Conservation (phyloP, 1,140 invertebrate species). For the Neomicropteryx cornuta region DNA sequence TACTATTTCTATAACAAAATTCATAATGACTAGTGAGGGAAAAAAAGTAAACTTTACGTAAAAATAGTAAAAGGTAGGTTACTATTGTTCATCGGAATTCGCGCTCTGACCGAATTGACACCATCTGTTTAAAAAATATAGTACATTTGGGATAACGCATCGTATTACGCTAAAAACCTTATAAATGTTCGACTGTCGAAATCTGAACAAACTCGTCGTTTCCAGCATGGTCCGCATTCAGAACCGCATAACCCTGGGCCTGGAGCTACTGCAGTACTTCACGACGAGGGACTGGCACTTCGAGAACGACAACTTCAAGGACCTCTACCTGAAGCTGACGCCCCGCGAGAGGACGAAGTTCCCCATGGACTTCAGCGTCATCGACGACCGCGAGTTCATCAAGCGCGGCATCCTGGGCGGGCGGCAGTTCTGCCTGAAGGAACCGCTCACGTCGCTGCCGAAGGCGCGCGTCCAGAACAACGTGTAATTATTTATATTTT, state of each 20-base stretch:
- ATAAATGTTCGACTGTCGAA: too few relatives aligned
- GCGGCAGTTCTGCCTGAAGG: conserved; percentile 72
- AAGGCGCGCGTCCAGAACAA: conserved; percentile 59
- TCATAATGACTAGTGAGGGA: too few relatives aligned
- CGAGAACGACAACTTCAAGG: conserved; percentile 53
- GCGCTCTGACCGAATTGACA: too few relatives aligned
- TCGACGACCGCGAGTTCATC: conserved; percentile 52
- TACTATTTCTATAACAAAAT: too few relatives aligned
- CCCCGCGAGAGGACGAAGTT: conserved; percentile 55
- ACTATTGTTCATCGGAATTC: too few relatives aligned
- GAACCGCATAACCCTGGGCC: conserved; percentile 56
- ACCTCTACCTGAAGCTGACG: conserved; percentile 51
- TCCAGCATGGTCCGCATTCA: conserved; percentile 69
- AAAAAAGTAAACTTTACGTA: too few relatives aligned
- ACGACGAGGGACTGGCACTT: conserved; percentile 86
- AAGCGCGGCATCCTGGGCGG: conserved; percentile 57
- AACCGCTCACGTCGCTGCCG: conserved; percentile 64
- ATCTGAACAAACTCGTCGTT: too few relatives aligned
- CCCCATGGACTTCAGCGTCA: conserved; percentile 49
- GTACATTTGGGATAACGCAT: too few relatives aligned
- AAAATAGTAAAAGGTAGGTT: too few relatives aligned
- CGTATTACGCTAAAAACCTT: too few relatives aligned
- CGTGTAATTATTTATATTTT: too few relatives aligned
- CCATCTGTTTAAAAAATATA: too few relatives aligned
- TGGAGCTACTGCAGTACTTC: conserved; percentile 80